Evolutionary conservation across 2,113 vertebrate species (phyloP), one percentile per base, ranked within the genome.

Genomic region (Cebidichthys violaceus): DNA sequence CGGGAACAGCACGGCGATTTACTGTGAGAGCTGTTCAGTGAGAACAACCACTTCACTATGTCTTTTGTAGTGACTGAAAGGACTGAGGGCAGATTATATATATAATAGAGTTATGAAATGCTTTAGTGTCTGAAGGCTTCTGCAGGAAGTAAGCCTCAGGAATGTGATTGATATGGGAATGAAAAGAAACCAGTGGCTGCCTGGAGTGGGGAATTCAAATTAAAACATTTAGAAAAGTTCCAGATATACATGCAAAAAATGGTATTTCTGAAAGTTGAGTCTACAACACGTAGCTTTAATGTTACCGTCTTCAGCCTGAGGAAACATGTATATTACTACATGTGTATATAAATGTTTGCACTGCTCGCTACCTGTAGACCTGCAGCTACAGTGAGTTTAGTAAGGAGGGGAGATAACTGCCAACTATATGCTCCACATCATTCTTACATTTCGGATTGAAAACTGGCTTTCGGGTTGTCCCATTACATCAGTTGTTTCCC

Each of bases 351-450:
- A 5, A 33, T 33, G 31, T 13, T 55, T 47, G 9, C 14, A 50
- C 35, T 45, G 61, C 8, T 29, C 54, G 15, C 33, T 71, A 31
- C 77, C 45, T 79, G 67, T 71, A 17, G n/a, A 54, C 77, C 33
- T 70, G 57, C 54, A 15, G 15, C 31, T 50, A 17, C 60, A 54
- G 15, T 20, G 24, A 24, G 77, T 33, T 43, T 2, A 3, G 4
- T 8, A 47, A 31, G 1, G 3, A 31, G 45, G 0, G 9, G 3
- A 41, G 15, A 73, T 13, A 33, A 31, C 18, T 20, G 6, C 3
- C 1, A 18, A 15, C 35, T 9, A 10, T 13, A 13, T 2, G 8
- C 31, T 52, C 9, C n/a, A 11, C 33, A 6, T 64, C 11, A 68
- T 11, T 24, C 18, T 39, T 5, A 52, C 1, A 64, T n/a, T 11